These are phyloP conservation scores for Hirtodrosophila confusa DNA, from an alignment of 2,888 invertebrate genomes.

Conservation along the genomic window DNA sequence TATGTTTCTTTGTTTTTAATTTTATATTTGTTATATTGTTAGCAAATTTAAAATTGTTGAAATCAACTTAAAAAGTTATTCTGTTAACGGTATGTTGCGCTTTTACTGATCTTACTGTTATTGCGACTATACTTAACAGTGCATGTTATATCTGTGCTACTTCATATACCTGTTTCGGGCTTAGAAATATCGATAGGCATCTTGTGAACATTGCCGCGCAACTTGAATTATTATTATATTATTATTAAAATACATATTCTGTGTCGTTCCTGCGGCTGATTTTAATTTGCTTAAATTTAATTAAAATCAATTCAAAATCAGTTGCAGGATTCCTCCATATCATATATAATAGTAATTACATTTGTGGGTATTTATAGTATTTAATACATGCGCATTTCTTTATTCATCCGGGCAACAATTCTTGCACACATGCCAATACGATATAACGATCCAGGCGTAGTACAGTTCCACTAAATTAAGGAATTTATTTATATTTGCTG, in stretches of 20 bases:
- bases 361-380: background rate
- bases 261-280: too few relatives aligned
- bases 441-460: slow-evolving; percentile 24
- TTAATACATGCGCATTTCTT: background rate
- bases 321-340: too few relatives aligned
- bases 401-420: slow-evolving; percentile 1
- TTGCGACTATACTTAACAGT: slow-evolving; percentile 2
- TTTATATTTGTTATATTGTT: background rate
- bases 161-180: too few relatives aligned
- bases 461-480: slow-evolving; percentile 33
- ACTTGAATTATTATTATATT: too few relatives aligned
- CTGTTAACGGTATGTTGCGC: slow-evolving; percentile 12
- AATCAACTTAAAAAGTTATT: slow-evolving; percentile 5
- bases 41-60: background rate
- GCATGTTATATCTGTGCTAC: too few relatives aligned
- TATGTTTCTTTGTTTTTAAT: too few relatives aligned
- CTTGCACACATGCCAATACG: slow-evolving; percentile 19
- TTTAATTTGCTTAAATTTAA: too few relatives aligned
- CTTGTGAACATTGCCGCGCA: too few relatives aligned
- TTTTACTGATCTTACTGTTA: slow-evolving; percentile 19
- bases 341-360: background rate
- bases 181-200: too few relatives aligned
- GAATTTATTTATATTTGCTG: background rate
- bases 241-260: too few relatives aligned
- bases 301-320: too few relatives aligned